phyloP scores from a whole-genome alignment of 2,888 invertebrate genomes.

The Acronicta psi region DNA sequence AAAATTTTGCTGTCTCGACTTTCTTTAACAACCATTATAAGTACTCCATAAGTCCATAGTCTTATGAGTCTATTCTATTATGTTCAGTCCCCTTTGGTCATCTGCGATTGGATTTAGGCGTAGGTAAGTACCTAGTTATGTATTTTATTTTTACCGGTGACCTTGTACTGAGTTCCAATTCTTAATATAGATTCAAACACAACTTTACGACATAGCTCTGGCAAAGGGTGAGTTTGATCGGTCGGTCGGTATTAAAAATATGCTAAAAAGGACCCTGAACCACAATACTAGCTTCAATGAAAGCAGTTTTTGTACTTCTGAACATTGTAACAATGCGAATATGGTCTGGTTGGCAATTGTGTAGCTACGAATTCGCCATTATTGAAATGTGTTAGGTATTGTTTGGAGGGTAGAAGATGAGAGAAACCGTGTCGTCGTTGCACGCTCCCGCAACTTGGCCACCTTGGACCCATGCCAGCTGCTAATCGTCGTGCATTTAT shows the following conservation, averaged over 20 bases:
- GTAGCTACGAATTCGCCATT: conserved; percentile 30
- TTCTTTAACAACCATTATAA: background rate
- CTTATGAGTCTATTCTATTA: too few species aligned
- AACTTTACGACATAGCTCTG: conserved; percentile 35
- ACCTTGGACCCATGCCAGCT: conserved; percentile 77
- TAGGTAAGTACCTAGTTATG: background rate
- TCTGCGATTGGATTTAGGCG: conserved; percentile 30
- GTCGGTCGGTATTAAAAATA: conserved; percentile 33
- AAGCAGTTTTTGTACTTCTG: conserved; percentile 18
- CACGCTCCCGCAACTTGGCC: conserved; percentile 63
- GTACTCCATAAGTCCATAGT: background rate
- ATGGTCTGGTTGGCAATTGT: conserved; percentile 20
- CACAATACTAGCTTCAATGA: conserved; percentile 36
- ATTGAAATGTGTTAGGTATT: conserved; percentile 30
- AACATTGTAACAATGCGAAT: conserved; percentile 11
- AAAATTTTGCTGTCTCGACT: background rate
- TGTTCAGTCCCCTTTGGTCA: conserved; percentile 30
- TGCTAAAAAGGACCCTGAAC: conserved; percentile 22
- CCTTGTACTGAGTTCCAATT: conserved; percentile 38
- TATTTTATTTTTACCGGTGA: conserved; percentile 29
- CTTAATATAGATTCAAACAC: conserved; percentile 32
- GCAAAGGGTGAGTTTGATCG: background rate
- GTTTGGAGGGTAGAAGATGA: conserved; percentile 52
- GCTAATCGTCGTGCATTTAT: conserved; percentile 80
- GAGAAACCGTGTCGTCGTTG: conserved; percentile 66